A percentile compares a stretch with the other conserved stretches of the same genome.
phyloP scores from a whole-genome alignment of 2,113 vertebrate genomes.

The Chitala chitala region DNA sequence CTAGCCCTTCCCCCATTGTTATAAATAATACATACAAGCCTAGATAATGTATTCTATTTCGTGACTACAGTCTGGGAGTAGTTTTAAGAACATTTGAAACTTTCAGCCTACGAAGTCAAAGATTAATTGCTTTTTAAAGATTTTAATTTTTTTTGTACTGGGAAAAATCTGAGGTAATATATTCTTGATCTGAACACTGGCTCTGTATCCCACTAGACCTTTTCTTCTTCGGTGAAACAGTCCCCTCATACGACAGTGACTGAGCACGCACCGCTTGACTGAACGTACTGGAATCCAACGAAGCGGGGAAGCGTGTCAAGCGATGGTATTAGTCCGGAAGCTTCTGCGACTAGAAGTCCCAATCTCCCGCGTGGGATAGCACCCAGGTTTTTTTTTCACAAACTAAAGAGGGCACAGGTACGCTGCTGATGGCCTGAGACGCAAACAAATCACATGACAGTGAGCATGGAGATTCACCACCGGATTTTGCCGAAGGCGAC shows the following conservation, averaged over 20 bases:
- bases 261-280: neutral
- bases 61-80: neutral
- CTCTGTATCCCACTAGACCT: neutral
- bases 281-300: neutral
- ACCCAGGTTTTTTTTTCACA: no score
- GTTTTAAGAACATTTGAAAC: conserved; percentile 13
- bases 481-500: no score
- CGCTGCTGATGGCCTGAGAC: no score
- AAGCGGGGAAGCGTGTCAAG: no score
- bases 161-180: neutral
- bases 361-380: no score
- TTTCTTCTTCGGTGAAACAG: neutral
- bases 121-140: conserved; percentile 1
- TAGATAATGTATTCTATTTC: neutral
- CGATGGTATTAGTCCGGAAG: neutral
- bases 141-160: neutral
- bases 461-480: no score
- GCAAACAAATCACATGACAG: no score
- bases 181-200: neutral
- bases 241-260: neutral
- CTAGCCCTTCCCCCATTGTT: neutral
- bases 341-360: no score
- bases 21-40: conserved; percentile 7
- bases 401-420: no score
- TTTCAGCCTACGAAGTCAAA: no score